These are phyloP conservation scores for Echinometra lucunter DNA, from an alignment of 53 echinoderm and acorn worm genomes.

Conservation along the genomic window DNA sequence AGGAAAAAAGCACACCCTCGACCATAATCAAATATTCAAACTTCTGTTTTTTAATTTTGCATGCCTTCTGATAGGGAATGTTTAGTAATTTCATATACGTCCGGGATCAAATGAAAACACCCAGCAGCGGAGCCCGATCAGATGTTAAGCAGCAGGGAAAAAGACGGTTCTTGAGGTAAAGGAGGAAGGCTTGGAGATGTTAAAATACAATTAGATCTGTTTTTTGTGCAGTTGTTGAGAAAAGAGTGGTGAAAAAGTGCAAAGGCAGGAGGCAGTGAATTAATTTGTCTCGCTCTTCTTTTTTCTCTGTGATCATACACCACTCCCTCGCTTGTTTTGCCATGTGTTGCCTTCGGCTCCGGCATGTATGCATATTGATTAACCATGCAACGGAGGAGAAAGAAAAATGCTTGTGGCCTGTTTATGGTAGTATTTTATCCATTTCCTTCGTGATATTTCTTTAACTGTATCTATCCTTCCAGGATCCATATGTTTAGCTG, in stretches of 20 bases:
- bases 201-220: constrained; percentile 40
- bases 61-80: constrained; percentile 10
- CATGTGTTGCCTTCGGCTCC: constrained; percentile 47
- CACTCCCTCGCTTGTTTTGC: not conserved
- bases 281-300: not conserved
- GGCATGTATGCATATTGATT: constrained; percentile 41
- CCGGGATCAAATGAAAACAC: not conserved
- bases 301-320: not conserved
- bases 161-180: not conserved
- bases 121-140: not conserved
- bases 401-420: constrained; percentile 23
- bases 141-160: constrained; percentile 20
- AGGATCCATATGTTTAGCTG: not conserved
- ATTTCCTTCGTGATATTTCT: not conserved
- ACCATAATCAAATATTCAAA: constrained; percentile 50
- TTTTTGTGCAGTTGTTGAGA: not conserved
- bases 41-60: not conserved
- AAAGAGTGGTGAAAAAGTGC: not conserved
- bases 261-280: not conserved
- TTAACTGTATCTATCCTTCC: constrained; percentile 22
- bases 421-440: constrained; percentile 16
- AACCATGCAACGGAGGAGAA: not conserved
- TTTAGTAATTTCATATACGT: constrained; percentile 2
- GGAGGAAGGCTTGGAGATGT: not conserved
- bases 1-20: not conserved